Evolutionary conservation across 2,113 vertebrate species (phyloP), one percentile per base, ranked within the genome.

Genomic region (Galbula dea): DNA sequence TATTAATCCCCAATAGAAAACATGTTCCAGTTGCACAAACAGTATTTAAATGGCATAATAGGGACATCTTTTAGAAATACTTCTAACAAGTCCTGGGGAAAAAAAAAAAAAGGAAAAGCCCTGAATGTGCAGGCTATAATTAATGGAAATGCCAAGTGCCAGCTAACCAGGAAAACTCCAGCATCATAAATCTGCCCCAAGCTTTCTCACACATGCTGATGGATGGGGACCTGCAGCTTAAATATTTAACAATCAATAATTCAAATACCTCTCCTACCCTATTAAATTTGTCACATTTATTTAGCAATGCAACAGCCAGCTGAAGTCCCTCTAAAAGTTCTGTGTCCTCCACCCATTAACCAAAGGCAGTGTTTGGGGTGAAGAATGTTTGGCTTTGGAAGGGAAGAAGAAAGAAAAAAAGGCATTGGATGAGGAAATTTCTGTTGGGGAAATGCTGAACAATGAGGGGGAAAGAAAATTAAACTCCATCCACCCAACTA

Each of bases 231-330:
- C 97, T 14, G 89, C 90, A 94, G 94, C 95, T 98, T 97, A 97
- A 98, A 98, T 97, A 98, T 98, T 98, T 98, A 97, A 97, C 97
- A 97, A 97, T 97, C 96, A 94, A 97, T 98, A 98, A 98, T 97
- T 98, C 98, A 98, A 97, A 97, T 97, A 97, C 97, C 96, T 97
- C 95, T 95, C 96, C 96, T 96, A 87, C 95, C 96, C 97, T 95
- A 97, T 97, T 96, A 94, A 94, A 95, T 96, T 94, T 97, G 98
- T 96, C 97, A 97, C 97, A 91, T 98, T 98, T 97, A 97, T 97
- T 98, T 98, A 98, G 88, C 96, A 95, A 95, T 71, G 90, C 89
- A 82, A 92, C 89, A 83, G 92, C 87, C 87, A 83, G 93, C 94
- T 79, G 88, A 91, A 95, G 95, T 96, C 96, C 59, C 93, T 73